Evolutionary conservation across 2,113 vertebrate species (phyloP).

Genomic region (Rhinolophus sinicus): DNA sequence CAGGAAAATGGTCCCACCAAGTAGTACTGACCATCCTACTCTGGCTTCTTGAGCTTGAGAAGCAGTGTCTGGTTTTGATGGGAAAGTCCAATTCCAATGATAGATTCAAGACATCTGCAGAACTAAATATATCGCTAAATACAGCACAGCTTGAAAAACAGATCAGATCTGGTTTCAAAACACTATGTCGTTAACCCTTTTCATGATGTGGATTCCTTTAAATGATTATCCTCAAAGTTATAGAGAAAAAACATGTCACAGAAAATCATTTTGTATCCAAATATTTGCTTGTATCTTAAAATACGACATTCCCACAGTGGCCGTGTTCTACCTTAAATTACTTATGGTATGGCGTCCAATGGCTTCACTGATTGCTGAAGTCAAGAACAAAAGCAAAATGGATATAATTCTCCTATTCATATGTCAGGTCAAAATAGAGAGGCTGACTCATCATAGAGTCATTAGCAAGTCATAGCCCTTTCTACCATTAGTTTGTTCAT

Average conservation of each 20-base stretch:
- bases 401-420: conserved; percentile 63
- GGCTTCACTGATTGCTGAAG: conserved; percentile 2
- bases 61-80: conserved; percentile 69
- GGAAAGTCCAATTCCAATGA: conserved; percentile 74
- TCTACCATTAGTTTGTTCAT: conserved; percentile 60
- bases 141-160: conserved; percentile 77
- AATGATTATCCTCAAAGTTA: conserved; percentile 48
- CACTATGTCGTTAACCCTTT: conserved; percentile 73
- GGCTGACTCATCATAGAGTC: conserved; percentile 45
- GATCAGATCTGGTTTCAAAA: conserved; percentile 76
- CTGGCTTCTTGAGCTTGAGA: conserved; percentile 42
- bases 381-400: conserved; percentile 67
- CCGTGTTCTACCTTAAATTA: conserved; percentile 30
- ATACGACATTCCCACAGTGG: conserved; percentile 9
- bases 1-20: conserved; percentile 11
- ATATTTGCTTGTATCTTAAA: conserved; percentile 56
- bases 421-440: conserved; percentile 45
- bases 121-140: conserved; percentile 75
- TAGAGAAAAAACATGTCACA: not conserved
- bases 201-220: conserved; percentile 65
- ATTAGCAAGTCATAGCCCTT: conserved; percentile 51
- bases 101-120: conserved; percentile 76
- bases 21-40: not conserved
- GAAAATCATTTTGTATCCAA: conserved; percentile 55
- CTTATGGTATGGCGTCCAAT: not conserved